Evolutionary conservation across 2,797 vertebrate species (phyloP), one percentile per base, ranked within the genome.

Genomic region (Onychomys torridus): DNA sequence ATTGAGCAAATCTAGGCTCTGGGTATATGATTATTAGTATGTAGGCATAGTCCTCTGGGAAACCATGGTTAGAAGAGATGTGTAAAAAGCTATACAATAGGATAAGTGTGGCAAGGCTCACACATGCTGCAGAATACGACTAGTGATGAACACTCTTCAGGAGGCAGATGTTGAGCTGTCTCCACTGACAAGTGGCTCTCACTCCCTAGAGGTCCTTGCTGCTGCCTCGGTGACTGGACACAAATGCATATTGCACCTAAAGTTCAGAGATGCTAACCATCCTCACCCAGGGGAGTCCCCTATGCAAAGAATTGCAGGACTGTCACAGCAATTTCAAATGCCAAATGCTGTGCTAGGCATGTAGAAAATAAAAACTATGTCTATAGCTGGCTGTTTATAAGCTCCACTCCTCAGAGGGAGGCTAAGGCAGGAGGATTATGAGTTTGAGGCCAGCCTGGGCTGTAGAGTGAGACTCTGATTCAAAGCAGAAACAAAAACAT

Each of bases 131-230:
- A 27, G 78, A 61, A 96, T 90, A 96, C 29, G 23, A 37, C 43
- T 52, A 65, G 63, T 55, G 71, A 88, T 65, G 65, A 96, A 95
- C 46, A 71, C 25, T 93, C 71, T 93, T 75, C 67, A 81, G n/a
- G 27, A 88, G 86, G 71, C 32, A 95, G 25, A 14, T 55, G n/a
- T 34, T 55, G 75, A 17, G 14, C 32, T 6, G n/a, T 59, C 57
- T 71, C 77, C 46, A 78, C 10, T 34, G 77, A 84, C 55, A 29
- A 87, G 46, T 40, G 12, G 1, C 61, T 86, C 79, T 87, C 52
- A 29, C 73, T 11, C 49, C 21, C 25, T 40, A 1, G 17, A 61
- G 40, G n/a, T 10, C 88, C 73, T 76, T 8, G 14, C 23, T 89
- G 10, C 25, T 84, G 32, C 81, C 57, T 94, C 57, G 34, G 77